Base-by-base conservation (phyloP, 2,888 invertebrate species). In the Drosophila longiperda region DNA sequence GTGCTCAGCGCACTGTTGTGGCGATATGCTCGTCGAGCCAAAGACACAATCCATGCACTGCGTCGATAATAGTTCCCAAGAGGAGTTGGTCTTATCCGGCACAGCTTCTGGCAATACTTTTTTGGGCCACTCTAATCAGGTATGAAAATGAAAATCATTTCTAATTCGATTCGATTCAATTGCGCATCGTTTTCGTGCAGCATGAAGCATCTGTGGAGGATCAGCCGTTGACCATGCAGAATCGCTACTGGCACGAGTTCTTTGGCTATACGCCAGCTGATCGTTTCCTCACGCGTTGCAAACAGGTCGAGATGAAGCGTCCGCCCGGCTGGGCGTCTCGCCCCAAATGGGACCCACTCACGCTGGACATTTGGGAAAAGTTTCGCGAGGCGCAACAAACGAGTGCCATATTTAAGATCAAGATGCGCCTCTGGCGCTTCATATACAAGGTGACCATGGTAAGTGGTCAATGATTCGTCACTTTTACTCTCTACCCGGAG, bases 401-500 rank as follows among this genome's bases (percentile, higher is more conserved):
- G 15, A 95, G 96, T 89, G 95, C 95, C 54, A 96, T 96, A 0
- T 98, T 96, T 91, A 94, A 95, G 84, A 95, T 95, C 84, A 99
- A 98, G 94, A 96, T 98, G 95, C 95, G 95, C 83, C 94, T 98
- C 52, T 97, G 98, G 96, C 95, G 95, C 89, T 95, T 95, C 91
- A 94, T 97, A 26, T 97, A 96, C 92, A 93, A 96, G 70, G 95
- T 95, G 78, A 96, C 97, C 59, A 96, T 96, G 95, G 97, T 97
- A 93, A 77, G 78, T 69, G 34, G 32, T 32, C 17, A 26, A 20
- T 23, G 15, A n/a, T 29, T 9, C 29, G 17, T 38, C 7, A 12
- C n/a, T 8, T 23, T 7, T 6, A 20, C 15, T 42, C 20, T 20
- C 15, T 42, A 23, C n/a, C n/a, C 20, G 15, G 9, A 15, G 9